Conservation (phyloP, 2,888 invertebrate genomes). For the Platycheirus albimanus region DNA sequence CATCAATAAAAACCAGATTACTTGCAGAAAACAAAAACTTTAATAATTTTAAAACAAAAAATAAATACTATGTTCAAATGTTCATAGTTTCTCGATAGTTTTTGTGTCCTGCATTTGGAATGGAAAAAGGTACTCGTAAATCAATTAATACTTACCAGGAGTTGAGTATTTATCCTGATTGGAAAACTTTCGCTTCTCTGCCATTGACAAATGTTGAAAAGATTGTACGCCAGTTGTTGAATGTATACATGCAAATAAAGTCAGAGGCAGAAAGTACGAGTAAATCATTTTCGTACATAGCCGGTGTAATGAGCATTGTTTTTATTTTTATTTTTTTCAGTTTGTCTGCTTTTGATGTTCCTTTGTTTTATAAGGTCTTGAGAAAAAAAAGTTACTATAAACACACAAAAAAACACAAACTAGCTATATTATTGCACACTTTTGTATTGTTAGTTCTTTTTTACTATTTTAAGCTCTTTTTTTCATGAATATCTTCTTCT, state of each 20-base stretch:
- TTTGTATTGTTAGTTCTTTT: conserved; percentile 33
- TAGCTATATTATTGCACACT: conserved; percentile 31
- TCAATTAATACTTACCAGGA: conserved; percentile 55
- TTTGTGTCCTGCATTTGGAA: not conserved
- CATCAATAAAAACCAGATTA: not conserved
- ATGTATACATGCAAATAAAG: conserved; percentile 66
- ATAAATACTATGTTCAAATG: no score
- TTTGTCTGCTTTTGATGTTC: conserved; percentile 25
- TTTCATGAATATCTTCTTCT: conserved; percentile 58
- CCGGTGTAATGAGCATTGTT: conserved; percentile 70
- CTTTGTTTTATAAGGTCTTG: conserved; percentile 14
- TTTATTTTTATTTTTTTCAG: conserved; percentile 45
- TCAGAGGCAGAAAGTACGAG: conserved; percentile 71
- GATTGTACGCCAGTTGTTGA: conserved; percentile 57
- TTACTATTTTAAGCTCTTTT: conserved; percentile 13
- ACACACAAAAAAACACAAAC: conserved; percentile 1
- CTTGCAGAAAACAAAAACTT: not conserved
- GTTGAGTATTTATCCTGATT: conserved; percentile 67
- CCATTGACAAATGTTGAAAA: conserved; percentile 56
- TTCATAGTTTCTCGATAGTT: not conserved
- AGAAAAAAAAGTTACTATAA: conserved; percentile 12
- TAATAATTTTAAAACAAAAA: no score
- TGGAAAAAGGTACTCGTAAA: not conserved
- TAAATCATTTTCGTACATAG: conserved; percentile 74
- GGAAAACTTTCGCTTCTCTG: conserved; percentile 65